phyloP scores from a whole-genome alignment of 2,797 vertebrate genomes.

The Schizothorax lantsangensis region DNA sequence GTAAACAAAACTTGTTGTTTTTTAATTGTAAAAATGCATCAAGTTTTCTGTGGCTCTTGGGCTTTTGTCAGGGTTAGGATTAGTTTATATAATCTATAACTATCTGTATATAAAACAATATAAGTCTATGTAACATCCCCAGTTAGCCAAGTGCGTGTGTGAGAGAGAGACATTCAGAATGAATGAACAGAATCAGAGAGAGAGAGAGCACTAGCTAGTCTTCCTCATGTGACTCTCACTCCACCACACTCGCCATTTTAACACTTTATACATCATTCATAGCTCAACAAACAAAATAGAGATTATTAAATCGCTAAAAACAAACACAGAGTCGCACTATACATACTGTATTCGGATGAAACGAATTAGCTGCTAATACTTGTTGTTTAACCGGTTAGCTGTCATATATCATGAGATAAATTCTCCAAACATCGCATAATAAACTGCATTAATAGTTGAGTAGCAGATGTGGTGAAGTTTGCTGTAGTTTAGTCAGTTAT shows the following conservation, averaged over 20 bases:
- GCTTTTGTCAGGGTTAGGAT: neutral
- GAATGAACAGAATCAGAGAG: neutral
- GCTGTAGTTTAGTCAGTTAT: neutral
- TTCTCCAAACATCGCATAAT: no score
- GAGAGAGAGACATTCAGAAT: neutral
- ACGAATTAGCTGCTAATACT: neutral
- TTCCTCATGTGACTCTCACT: conserved; percentile 16
- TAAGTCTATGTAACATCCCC: no score
- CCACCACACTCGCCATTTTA: neutral
- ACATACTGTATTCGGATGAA: neutral
- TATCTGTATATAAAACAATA: no score
- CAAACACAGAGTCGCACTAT: no score
- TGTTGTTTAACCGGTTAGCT: neutral
- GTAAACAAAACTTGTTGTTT: no score
- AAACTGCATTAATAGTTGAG: accelerated
- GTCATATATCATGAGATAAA: neutral
- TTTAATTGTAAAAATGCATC: neutral
- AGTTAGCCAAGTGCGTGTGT: neutral
- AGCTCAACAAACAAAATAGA: neutral
- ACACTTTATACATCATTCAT: neutral
- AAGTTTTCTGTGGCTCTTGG: neutral
- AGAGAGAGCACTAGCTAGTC: neutral
- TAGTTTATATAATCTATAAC: no score
- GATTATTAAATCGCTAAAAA: neutral
- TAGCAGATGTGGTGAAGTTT: no score